phyloP scores from a whole-genome alignment of 2,797 vertebrate genomes.

The Falco biarmicus region DNA sequence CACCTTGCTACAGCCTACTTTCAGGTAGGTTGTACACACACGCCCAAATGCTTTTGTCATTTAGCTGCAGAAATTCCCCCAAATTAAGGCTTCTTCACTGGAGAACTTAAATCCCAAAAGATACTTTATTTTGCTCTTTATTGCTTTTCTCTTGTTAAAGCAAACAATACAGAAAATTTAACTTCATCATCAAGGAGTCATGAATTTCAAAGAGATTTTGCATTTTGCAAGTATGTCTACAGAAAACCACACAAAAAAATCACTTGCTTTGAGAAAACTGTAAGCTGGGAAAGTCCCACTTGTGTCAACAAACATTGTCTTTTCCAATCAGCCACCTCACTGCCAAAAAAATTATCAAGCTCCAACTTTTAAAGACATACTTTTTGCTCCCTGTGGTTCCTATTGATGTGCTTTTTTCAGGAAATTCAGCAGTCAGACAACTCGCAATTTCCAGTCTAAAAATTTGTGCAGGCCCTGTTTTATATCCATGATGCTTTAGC shows the following conservation, averaged over 20 bases:
- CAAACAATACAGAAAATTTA: not conserved
- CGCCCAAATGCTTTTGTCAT: not conserved
- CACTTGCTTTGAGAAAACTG: not conserved
- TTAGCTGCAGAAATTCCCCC: not conserved
- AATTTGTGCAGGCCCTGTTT: not conserved
- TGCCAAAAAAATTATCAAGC: not conserved
- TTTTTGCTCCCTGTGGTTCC: not conserved
- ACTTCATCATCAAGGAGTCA: not conserved
- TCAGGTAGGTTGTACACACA: not conserved
- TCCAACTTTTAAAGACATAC: not conserved
- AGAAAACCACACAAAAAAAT: not conserved
- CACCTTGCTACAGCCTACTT: rapidly evolving
- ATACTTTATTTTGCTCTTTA: not conserved
- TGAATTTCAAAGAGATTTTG: not conserved
- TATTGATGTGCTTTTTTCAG: not conserved
- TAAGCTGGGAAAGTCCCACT: not conserved
- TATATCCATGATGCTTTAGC: not conserved
- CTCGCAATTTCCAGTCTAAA: not conserved
- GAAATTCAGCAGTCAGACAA: not conserved
- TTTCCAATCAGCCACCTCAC: not conserved
- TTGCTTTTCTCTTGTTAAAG: not conserved
- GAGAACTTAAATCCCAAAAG: not conserved
- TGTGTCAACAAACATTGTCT: not conserved
- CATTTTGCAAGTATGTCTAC: not conserved
- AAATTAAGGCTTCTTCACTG: not conserved